These are phyloP conservation scores for Hydroisotoma schaefferi DNA, from an alignment of 2,888 invertebrate species.

Conservation along the genomic window DNA sequence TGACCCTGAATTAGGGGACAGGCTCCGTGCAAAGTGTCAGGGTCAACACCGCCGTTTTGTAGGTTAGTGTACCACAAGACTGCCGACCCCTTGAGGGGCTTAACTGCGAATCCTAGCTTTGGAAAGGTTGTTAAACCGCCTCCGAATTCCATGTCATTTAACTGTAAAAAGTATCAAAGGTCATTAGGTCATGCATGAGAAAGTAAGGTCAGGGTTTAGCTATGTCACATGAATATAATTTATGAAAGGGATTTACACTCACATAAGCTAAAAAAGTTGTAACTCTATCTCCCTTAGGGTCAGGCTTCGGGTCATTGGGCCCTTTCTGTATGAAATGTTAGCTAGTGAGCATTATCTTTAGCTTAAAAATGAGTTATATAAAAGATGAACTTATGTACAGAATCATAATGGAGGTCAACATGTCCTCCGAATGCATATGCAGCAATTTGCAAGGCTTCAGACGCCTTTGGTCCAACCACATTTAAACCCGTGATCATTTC, in stretches of 20 bases:
- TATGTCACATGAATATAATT: background rate
- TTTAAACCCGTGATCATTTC: slow-evolving; percentile 44
- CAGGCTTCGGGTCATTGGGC: slow-evolving; percentile 25
- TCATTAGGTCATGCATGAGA: background rate
- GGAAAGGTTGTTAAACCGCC: slow-evolving; percentile 49
- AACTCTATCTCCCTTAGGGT: slow-evolving; percentile 39
- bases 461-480: slow-evolving; percentile 34
- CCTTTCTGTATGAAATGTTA: slow-evolving; percentile 15
- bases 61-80: slow-evolving; percentile 54
- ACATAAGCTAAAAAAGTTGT: slow-evolving; percentile 42
- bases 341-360: too few relatives aligned
- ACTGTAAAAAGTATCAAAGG: slow-evolving; percentile 20
- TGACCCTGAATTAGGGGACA: slow-evolving; percentile 51
- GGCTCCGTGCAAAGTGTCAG: slow-evolving; percentile 53
- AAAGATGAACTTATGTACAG: slow-evolving; percentile 18
- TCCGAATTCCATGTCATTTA: slow-evolving; percentile 44
- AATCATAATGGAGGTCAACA: slow-evolving; percentile 45
- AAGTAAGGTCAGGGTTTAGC: too few relatives aligned
- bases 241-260: too few relatives aligned
- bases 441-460: slow-evolving; percentile 42
- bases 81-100: slow-evolving; percentile 51
- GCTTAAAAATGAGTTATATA: background rate
- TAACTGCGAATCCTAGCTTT: slow-evolving; percentile 42
- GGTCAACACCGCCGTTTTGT: slow-evolving; percentile 52
- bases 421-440: slow-evolving; percentile 47